These are phyloP conservation scores for Asteroscopus sphinx DNA, from an alignment of 2,888 invertebrate genomes.

Conservation along the genomic window DNA sequence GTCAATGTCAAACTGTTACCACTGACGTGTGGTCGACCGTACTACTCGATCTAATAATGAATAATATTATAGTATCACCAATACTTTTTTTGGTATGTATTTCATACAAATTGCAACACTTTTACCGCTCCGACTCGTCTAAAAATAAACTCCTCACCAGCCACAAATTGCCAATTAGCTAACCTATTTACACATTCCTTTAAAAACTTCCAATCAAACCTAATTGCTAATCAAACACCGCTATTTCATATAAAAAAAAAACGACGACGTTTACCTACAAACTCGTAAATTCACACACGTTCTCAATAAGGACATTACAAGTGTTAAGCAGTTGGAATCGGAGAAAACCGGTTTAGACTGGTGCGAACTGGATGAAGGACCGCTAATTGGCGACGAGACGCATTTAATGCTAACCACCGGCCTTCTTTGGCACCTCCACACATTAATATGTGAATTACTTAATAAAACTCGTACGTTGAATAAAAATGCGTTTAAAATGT, in stretches of 20 bases:
- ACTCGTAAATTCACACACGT: conserved; percentile 50
- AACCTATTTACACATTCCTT: conserved; percentile 23
- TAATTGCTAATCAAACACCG: conserved; percentile 46
- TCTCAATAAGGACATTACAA: conserved; percentile 41
- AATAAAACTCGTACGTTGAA: conserved; percentile 41
- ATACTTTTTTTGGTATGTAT: too few species aligned
- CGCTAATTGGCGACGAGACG: conserved; percentile 59
- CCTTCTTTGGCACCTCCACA: conserved; percentile 60
- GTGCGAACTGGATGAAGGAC: conserved; percentile 38
- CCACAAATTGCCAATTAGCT: conserved; percentile 31
- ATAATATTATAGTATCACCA: too few species aligned
- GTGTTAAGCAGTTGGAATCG: conserved; percentile 24
- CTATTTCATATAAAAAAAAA: conserved; percentile 29
- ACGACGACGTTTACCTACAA: conserved; percentile 40
- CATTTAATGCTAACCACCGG: conserved; percentile 59
- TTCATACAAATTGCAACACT: neutral
- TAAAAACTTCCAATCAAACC: conserved; percentile 44
- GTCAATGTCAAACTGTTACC: too few species aligned
- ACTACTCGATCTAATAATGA: too few species aligned
- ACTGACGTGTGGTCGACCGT: too few species aligned
- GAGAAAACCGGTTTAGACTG: conserved; percentile 39
- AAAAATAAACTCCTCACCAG: conserved; percentile 20
- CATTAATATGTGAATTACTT: conserved; percentile 46
- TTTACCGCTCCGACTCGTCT: neutral
- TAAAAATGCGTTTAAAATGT: conserved; percentile 22